Base-by-base conservation (phyloP, 2,113 vertebrate genomes). In the Hemibagrus wyckioides region DNA sequence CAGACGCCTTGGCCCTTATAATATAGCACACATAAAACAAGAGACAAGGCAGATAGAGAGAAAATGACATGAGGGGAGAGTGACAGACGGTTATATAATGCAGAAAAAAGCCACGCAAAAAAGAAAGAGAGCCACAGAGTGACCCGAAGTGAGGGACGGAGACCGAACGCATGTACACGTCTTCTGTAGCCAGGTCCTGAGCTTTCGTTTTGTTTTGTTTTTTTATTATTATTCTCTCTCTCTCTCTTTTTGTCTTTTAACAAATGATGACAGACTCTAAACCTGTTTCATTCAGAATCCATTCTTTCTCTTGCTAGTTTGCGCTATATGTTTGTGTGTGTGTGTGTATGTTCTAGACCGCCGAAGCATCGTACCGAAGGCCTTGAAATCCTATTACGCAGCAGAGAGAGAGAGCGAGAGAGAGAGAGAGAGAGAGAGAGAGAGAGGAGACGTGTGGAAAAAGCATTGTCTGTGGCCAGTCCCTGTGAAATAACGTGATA, bases 401-500 rank as follows among this genome's bases (percentile, higher is more conserved):
- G 71, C 73, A 63, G 14, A 76, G 54, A 63, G 15, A 77, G 19
- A 25, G 23, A 41, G 25, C 33, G 17, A 39, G 83, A 52, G 48
- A 77, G 10, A 17, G n/a, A 69, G 39, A 57, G 25, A 14, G 17
- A 54, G 33, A n/a, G 30, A 36, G 71, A 50, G 13, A 52, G 57
- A 41, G 4, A 13, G 28, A 41, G 19, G n/a, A 14, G 5, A 14
- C 1, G 19, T 54, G 82, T 36, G 50, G 39, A 23, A 39, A 84
- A 71, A 57, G 23, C 50, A 84, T 56, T 56, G 50, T 84, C 67
- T 73, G 41, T 84, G 83, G 65, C 57, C 83, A 73, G 36, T 28
- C 52, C 52, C 33, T 84, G 52, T 75, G 83, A 84, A 75, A 84
- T 84, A 75, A 84, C 67, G n/a, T 28, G 33, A 84, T 56, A 56